These are phyloP conservation scores for Phenacoccus solenopsis DNA, from an alignment of 1,140 invertebrate genomes.

Conservation along the genomic window DNA sequence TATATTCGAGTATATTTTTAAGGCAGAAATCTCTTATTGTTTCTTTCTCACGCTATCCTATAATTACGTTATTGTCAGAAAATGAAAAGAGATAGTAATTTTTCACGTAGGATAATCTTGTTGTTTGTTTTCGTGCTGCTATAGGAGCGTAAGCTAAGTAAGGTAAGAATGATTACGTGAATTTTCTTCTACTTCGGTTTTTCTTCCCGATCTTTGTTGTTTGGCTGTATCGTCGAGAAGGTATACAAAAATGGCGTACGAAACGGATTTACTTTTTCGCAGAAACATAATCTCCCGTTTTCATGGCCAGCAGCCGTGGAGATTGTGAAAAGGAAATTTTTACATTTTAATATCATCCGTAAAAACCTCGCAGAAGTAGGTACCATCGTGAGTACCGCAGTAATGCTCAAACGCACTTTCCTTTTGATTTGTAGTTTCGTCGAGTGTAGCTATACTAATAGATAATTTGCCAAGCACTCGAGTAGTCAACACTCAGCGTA, in stretches of 20 bases:
- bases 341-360: too few relatives aligned
- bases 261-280: neutral
- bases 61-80: neutral
- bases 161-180: slow-evolving; percentile 5
- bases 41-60: too few relatives aligned
- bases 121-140: slow-evolving; percentile 11
- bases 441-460: too few relatives aligned
- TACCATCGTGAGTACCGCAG: too few relatives aligned
- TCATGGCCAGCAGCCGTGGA: neutral
- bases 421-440: too few relatives aligned
- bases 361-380: too few relatives aligned
- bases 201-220: neutral
- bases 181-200: neutral
- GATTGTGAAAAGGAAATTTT: neutral
- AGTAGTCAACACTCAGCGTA: too few relatives aligned
- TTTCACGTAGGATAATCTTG: slow-evolving; percentile 1
- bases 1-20: neutral
- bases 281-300: too few relatives aligned
- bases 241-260: neutral
- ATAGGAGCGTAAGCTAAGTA: slow-evolving; percentile 11
- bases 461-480: too few relatives aligned
- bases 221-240: neutral
- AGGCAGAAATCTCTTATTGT: neutral
- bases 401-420: too few relatives aligned
- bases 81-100: neutral